Percentiles rank a stretch among this genome's conserved stretches.
Conservation (phyloP, 2,888 invertebrate species). For the Dryomyza anilis region DNA sequence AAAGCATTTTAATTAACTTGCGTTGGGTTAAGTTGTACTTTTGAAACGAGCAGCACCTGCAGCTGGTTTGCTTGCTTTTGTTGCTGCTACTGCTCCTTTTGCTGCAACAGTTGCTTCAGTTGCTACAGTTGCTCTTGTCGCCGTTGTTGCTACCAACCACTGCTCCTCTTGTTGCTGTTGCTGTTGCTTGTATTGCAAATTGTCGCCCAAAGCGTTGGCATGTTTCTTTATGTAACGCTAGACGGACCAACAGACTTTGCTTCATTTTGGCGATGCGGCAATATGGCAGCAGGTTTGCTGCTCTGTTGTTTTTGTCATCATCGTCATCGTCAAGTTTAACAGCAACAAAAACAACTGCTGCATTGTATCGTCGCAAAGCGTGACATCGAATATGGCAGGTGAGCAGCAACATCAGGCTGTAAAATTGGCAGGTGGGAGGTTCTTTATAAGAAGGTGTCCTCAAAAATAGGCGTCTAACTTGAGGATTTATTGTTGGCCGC, state of each 20-base stretch:
- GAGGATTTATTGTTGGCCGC: neutral
- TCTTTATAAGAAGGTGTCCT: too few relatives aligned
- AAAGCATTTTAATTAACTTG: constrained; percentile 40
- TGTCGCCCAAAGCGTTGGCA: constrained; percentile 34
- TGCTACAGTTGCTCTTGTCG: too few relatives aligned
- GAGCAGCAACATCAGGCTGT: too few relatives aligned
- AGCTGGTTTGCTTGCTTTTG: too few relatives aligned
- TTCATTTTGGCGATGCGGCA: neutral
- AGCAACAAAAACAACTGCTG: neutral
- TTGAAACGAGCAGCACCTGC: too few relatives aligned
- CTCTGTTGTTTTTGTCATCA: neutral
- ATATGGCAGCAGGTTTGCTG: neutral
- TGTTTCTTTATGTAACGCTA: too few relatives aligned
- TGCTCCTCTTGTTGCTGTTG: too few relatives aligned
- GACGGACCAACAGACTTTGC: neutral
- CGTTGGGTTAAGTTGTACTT: constrained; percentile 40
- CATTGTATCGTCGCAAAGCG: neutral
- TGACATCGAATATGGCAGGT: constrained; percentile 11
- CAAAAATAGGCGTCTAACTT: neutral
- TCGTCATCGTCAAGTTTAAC: neutral
- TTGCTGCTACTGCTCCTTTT: too few relatives aligned
- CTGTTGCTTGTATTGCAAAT: constrained; percentile 38
- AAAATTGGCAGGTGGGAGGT: too few relatives aligned
- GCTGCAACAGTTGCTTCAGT: too few relatives aligned
- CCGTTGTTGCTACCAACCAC: too few relatives aligned